phyloP scores from a whole-genome alignment of 2,888 invertebrate genomes.

The Orthosia gothica region DNA sequence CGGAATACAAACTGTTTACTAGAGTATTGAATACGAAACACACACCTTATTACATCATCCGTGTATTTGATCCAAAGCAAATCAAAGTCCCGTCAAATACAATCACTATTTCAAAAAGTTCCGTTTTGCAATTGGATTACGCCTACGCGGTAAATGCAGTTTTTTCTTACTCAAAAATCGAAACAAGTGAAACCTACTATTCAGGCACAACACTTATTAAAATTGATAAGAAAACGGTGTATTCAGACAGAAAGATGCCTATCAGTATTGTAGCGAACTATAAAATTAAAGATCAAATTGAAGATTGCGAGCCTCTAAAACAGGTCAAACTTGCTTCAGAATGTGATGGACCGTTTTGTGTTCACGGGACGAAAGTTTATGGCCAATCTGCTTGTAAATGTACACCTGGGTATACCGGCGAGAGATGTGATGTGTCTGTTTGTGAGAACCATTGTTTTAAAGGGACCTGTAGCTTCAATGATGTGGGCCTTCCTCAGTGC shows the following conservation, averaged over 20 bases:
- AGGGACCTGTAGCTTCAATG: background rate
- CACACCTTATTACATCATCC: fast-evolving
- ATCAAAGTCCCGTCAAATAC: constrained; percentile 3
- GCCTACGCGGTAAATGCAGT: too few species aligned
- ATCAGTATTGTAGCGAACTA: constrained; percentile 9
- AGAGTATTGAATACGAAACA: background rate
- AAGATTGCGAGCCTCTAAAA: background rate
- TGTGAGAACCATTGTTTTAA: background rate
- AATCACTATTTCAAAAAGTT: background rate
- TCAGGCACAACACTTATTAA: too few species aligned
- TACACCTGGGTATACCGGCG: background rate
- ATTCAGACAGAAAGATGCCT: background rate
- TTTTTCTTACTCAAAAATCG: too few species aligned
- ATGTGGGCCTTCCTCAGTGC: constrained; percentile 1
- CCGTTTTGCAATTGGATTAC: background rate
- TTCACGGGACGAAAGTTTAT: background rate
- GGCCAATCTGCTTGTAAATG: constrained; percentile 5
- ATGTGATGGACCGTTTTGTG: background rate
- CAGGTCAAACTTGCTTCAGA: background rate
- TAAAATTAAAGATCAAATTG: constrained; percentile 3
- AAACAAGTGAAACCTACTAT: too few species aligned
- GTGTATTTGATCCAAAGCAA: too few species aligned
- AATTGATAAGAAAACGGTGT: background rate
- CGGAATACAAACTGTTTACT: background rate
- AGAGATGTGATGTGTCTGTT: constrained; percentile 11